These are phyloP conservation scores for Pentalonia nigronervosa DNA, from an alignment of 1,140 invertebrate species.

Conservation along the genomic window DNA sequence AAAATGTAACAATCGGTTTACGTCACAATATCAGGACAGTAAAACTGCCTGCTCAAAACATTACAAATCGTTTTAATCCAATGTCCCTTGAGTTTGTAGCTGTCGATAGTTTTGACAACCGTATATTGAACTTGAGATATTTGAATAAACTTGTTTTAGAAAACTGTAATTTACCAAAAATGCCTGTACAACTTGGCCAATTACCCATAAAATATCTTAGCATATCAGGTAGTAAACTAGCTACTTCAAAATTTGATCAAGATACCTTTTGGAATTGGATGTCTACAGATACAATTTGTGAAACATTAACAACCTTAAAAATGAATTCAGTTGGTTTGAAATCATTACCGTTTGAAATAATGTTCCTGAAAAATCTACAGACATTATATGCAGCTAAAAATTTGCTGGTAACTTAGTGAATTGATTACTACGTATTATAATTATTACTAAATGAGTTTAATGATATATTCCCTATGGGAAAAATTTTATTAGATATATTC, in stretches of 20 bases:
- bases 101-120: neutral
- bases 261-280: conserved; percentile 2
- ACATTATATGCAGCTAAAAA: neutral
- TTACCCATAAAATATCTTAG: neutral
- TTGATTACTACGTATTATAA: neutral
- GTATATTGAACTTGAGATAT: neutral
- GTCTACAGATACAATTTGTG: neutral
- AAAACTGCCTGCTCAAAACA: neutral
- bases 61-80: neutral
- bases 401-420: neutral
- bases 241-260: neutral
- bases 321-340: neutral
- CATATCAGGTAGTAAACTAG: conserved; percentile 1
- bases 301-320: neutral
- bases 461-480: too few relatives aligned
- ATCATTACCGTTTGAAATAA: neutral
- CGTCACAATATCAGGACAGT: neutral
- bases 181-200: neutral
- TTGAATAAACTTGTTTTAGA: neutral
- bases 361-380: conserved; percentile 20
- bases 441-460: neutral
- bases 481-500: too few relatives aligned
- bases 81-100: neutral
- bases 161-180: neutral
- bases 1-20: neutral